Base-by-base conservation (phyloP, 2,888 invertebrate species). In the Elgonia sp. region DNA sequence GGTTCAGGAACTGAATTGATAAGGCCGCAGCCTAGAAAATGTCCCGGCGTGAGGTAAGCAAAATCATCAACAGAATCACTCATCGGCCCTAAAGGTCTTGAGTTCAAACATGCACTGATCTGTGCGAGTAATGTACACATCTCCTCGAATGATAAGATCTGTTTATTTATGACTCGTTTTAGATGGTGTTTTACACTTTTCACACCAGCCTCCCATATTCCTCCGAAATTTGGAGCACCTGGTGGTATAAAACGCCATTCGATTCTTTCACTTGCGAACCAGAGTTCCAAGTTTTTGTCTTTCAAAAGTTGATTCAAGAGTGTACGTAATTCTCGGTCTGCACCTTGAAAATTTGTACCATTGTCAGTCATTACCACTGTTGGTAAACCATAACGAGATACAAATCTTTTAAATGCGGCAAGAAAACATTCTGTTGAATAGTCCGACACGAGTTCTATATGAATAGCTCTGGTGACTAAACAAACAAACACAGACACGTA, bases 91-190 rank as follows among this genome's bases (percentile, higher is more conserved):
- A 76, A 14, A 8, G 62, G 75, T 39, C 75, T 20, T 4, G 62
- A 76, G 29, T 76, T 76, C 29, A 76, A 62, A 37, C 75, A 76
- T 46, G 46, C 46, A 14, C 12, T 14, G 2, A 46, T 46, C 14
- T 46, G 46, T 14, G 46, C 46, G 10, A 46, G 46, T 12, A 46
- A 14, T 14, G 46, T 46, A 14, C 14, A 46, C 46, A 46, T 46
- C 14, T 46, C 46, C 7, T 46, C 46, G 46, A 46, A 46, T 46
- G 46, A 12, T 12, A 46, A 14, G 46, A 14, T 46, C 14, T 46
- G 46, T 10, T 46, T 46, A 46, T 46, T 46, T 46, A 29, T 29
- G 29, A 29, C 29, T 29, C 29, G 29, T 29, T 29, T 29, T 29
- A 29, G 29, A 29, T 29, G 29, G 5, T 29, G 29, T 29, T 29